These are phyloP conservation scores for Dolichomitus sp. DNA, from an alignment of 2,888 invertebrate genomes.

Conservation along the genomic window DNA sequence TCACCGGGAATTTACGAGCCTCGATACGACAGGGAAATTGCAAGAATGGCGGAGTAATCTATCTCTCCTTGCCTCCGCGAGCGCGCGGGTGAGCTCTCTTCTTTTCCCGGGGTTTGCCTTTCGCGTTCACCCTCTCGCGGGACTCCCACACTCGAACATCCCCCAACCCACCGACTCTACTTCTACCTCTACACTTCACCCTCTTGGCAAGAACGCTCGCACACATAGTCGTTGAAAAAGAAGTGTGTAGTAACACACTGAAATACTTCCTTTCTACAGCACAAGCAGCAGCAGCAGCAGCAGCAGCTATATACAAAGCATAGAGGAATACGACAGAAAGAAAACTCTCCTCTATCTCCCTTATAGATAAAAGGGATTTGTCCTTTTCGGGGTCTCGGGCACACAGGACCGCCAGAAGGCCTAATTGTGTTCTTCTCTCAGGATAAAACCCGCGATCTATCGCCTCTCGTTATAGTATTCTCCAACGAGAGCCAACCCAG, in stretches of 20 bases:
- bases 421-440: conserved; percentile 83
- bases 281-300: conserved; percentile 2
- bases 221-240: conserved; percentile 33
- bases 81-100: conserved; percentile 77
- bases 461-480: conserved; percentile 66
- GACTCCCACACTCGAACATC: conserved; percentile 64
- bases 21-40: conserved; percentile 97
- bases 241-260: conserved; percentile 53
- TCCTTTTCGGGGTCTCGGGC: conserved; percentile 75
- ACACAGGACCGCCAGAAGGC: conserved; percentile 71
- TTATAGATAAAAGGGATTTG: conserved; percentile 83
- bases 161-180: conserved; percentile 68
- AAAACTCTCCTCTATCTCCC: conserved; percentile 77
- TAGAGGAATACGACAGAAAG: conserved; percentile 69
- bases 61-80: conserved; percentile 88
- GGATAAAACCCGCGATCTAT: conserved; percentile 81
- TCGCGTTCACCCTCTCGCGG: conserved; percentile 73
- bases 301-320: conserved; percentile 31
- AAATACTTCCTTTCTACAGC: conserved; percentile 25
- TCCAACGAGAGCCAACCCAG: conserved; percentile 36
- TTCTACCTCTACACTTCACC: conserved; percentile 55
- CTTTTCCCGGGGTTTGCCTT: conserved; percentile 77
- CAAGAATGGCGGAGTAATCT: conserved; percentile 97
- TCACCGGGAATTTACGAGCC: conserved; percentile 95
- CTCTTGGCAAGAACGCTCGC: conserved; percentile 59